Evolutionary conservation across 53 echinoderm and acorn worm species (phyloP).

Genomic region (Patiria pectinifera): DNA sequence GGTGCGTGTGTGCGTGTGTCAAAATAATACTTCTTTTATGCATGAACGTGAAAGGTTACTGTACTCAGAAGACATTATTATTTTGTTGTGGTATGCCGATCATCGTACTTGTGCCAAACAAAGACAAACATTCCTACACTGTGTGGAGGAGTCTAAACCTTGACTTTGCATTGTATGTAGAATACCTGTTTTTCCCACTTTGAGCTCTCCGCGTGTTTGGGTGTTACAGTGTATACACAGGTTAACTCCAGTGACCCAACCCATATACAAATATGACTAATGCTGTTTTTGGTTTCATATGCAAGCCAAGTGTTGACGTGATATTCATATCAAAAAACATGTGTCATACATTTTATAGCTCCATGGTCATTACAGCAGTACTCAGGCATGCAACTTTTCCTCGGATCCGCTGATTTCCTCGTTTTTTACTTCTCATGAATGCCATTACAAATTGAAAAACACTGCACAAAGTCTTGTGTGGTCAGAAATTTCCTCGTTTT

Average conservation of each 20-base stretch:
- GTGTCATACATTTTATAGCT: neutral
- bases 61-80: neutral
- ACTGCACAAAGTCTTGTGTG: no score
- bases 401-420: no score
- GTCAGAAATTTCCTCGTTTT: no score
- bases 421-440: no score
- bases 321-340: neutral
- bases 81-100: neutral
- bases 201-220: neutral
- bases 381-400: no score
- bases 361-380: no score
- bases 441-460: no score
- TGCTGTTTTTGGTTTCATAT: slow-evolving; percentile 11
- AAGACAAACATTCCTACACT: no score
- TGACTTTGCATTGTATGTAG: neutral
- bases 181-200: neutral
- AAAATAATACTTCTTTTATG: neutral
- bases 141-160: neutral
- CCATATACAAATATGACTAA: neutral
- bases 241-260: neutral
- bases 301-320: neutral
- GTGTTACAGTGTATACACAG: neutral
- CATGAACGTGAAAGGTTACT: neutral
- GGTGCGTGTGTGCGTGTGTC: neutral
- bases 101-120: no score